Percentiles rank a stretch among this genome's conserved stretches.
Evolutionary conservation across 2,113 vertebrate species (phyloP).

Genomic region (Monarcha castaneiventris): DNA sequence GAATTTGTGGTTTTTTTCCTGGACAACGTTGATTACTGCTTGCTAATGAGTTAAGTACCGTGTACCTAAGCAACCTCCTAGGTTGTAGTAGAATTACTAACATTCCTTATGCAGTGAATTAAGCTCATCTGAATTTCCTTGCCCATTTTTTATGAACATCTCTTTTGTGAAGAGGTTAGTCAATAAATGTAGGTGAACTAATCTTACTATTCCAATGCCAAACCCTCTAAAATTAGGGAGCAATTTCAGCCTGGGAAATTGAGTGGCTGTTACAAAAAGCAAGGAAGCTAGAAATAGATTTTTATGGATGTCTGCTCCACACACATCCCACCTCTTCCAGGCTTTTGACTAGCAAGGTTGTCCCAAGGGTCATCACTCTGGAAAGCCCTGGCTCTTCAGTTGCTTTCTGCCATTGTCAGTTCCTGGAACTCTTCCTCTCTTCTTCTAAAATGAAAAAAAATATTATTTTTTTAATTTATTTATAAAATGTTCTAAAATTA

Average conservation of each 20-base stretch:
- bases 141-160: background rate
- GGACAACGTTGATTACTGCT: background rate
- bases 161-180: background rate
- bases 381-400: background rate
- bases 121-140: background rate
- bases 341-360: background rate
- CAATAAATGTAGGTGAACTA: background rate
- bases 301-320: background rate
- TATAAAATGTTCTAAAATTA: background rate
- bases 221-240: background rate
- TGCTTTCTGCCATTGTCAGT: background rate
- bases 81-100: background rate
- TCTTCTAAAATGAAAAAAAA: background rate
- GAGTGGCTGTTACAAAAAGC: background rate
- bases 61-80: background rate
- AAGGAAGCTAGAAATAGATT: background rate
- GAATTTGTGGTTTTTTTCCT: background rate
- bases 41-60: background rate
- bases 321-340: background rate
- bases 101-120: background rate
- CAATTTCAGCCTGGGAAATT: background rate
- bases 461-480: background rate
- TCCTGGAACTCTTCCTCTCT: background rate
- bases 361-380: background rate
- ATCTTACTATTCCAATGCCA: background rate